A percentile compares a stretch with the other conserved stretches of the same genome.
Evolutionary conservation across 2,888 invertebrate genomes (phyloP).

Genomic region (Malthinus seriepunctatus): DNA sequence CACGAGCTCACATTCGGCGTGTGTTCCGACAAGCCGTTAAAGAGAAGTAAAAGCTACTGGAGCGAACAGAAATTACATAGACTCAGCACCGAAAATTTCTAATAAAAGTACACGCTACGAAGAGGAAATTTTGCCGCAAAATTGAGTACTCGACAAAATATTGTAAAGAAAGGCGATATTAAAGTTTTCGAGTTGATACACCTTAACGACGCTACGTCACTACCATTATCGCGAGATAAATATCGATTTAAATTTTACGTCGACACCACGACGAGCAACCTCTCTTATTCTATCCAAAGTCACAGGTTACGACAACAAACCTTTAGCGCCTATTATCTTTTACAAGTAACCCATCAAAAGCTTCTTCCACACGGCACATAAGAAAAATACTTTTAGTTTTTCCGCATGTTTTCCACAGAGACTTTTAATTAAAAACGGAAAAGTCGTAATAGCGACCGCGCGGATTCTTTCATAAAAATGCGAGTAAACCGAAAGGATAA

Average conservation of each 20-base stretch:
- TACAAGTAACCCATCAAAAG: neutral
- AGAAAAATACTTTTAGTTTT: neutral
- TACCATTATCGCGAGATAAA: neutral
- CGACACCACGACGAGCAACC: no score
- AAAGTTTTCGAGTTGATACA: conserved; percentile 2
- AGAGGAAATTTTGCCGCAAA: neutral
- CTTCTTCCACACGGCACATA: neutral
- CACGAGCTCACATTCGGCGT: conserved; percentile 27
- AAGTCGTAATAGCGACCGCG: neutral
- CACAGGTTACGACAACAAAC: no score
- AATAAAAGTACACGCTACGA: conserved; percentile 4
- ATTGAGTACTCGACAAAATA: conserved; percentile 2
- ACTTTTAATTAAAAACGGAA: no score
- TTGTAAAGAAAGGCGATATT: neutral
- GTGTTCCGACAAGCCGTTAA: conserved; percentile 24
- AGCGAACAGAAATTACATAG: conserved; percentile 10
- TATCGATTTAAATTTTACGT: neutral
- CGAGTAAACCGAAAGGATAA: neutral
- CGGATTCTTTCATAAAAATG: neutral
- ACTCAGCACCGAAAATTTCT: conserved; percentile 1
- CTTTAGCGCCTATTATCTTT: no score
- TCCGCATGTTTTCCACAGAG: no score
- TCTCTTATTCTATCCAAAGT: no score
- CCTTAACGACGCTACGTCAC: neutral
- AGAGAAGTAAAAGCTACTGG: conserved; percentile 18